Conservation (phyloP, 2,888 invertebrate genomes). For the Drosophila fulvimacula region DNA sequence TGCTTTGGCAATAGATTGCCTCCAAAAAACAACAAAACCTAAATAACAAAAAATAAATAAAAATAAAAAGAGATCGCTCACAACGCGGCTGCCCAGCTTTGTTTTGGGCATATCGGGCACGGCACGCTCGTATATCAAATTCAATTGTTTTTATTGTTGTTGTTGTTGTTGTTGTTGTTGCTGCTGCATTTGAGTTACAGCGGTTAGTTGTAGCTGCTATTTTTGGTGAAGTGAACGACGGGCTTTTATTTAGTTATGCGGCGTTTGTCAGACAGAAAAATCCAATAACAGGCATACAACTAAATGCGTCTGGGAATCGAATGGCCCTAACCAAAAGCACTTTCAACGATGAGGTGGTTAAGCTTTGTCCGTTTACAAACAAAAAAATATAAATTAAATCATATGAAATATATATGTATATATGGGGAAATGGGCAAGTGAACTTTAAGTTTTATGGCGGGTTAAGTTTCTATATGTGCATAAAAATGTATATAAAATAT, state of each 20-base stretch:
- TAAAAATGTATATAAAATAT: too few relatives aligned
- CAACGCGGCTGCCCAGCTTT: constrained; percentile 25
- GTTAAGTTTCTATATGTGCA: too few relatives aligned
- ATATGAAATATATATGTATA: background rate
- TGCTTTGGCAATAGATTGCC: constrained; percentile 55
- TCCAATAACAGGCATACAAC: constrained; percentile 53
- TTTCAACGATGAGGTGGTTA: constrained; percentile 51
- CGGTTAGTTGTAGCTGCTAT: constrained; percentile 42
- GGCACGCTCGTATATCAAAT: constrained; percentile 64
- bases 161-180: constrained; percentile 21
- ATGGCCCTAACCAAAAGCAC: constrained; percentile 29
- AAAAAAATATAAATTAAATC: background rate
- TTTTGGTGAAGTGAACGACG: constrained; percentile 54
- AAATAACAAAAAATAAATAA: constrained; percentile 21
- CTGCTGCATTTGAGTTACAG: constrained; percentile 51
- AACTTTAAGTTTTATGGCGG: background rate
- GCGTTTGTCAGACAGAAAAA: constrained; percentile 53
- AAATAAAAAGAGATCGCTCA: constrained; percentile 5
- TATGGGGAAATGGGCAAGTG: background rate
- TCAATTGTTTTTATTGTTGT: constrained; percentile 46
- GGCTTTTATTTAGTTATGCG: constrained; percentile 66
- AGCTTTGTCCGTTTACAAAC: constrained; percentile 17
- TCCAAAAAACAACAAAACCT: constrained; percentile 16
- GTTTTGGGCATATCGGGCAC: constrained; percentile 41
- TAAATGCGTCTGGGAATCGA: constrained; percentile 58